Conservation (phyloP, 2,888 invertebrate genomes). For the Phytoseiulus persimilis region DNA sequence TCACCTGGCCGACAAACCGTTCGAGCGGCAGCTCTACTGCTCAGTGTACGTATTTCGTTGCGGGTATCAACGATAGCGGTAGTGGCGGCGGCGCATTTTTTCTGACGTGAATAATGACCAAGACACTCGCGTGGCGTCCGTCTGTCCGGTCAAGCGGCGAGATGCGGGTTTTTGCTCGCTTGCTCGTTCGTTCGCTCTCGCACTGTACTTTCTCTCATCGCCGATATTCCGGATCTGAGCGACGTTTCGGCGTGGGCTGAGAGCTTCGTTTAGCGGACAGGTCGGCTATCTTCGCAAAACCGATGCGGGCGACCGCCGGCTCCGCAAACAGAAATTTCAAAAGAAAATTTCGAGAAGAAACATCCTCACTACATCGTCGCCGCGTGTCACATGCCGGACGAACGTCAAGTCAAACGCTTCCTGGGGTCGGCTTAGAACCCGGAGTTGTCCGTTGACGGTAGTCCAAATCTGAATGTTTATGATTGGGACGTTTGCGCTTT, state of each 20-base stretch:
- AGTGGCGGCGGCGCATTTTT: neutral
- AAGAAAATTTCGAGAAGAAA: neutral
- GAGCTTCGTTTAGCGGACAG: neutral
- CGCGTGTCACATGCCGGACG: neutral
- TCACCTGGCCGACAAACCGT: neutral
- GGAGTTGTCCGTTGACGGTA: neutral
- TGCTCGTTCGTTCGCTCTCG: neutral
- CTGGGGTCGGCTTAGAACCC: neutral
- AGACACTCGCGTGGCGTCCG: constrained; percentile 5
- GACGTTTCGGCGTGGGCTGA: neutral
- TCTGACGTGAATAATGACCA: neutral
- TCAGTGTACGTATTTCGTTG: neutral
- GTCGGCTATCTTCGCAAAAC: neutral
- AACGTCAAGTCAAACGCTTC: neutral
- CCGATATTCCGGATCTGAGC: neutral
- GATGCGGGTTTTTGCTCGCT: constrained; percentile 5
- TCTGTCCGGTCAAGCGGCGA: neutral
- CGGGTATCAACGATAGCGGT: neutral
- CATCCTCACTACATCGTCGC: neutral
- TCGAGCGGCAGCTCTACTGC: neutral
- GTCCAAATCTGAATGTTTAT: neutral
- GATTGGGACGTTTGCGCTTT: neutral
- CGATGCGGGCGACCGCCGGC: neutral
- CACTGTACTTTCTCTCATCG: neutral
- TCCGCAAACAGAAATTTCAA: neutral